These are phyloP conservation scores for Hydrocynus forskahlii DNA, from an alignment of 2,797 vertebrate species.

Conservation along the genomic window DNA sequence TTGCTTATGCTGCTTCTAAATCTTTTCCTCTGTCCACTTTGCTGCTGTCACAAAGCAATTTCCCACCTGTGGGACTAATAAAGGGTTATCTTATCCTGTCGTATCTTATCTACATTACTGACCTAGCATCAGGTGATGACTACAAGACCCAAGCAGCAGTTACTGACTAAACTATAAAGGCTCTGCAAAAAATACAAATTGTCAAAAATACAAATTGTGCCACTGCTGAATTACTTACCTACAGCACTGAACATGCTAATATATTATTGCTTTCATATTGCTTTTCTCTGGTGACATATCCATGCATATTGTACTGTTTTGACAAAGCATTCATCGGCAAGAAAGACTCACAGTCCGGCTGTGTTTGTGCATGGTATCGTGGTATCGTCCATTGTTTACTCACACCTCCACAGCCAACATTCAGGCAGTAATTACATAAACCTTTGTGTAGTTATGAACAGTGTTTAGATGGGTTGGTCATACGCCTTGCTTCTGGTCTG, in stretches of 20 bases:
- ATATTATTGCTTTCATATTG: constrained; percentile 1
- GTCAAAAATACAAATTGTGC: not conserved
- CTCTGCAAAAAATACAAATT: not conserved
- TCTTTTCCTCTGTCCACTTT: no score
- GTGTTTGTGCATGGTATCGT: not conserved
- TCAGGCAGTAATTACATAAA: constrained; percentile 13
- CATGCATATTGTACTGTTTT: constrained; percentile 26
- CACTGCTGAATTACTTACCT: not conserved
- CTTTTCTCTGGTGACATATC: not conserved
- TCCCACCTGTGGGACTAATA: no score
- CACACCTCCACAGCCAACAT: constrained; percentile 3
- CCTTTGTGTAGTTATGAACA: constrained; percentile 27
- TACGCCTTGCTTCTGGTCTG: constrained; percentile 28
- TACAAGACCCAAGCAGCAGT: no score
- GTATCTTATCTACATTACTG: not conserved
- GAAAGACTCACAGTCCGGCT: not conserved
- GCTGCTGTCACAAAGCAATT: no score
- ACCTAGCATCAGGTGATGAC: no score
- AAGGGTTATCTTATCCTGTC: no score
- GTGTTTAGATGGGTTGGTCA: constrained; percentile 35
- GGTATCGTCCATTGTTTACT: constrained; percentile 6
- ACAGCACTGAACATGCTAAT: not conserved
- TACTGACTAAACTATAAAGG: no score
- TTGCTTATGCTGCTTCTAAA: no score
- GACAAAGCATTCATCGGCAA: not conserved